Evolutionary conservation across 2,888 invertebrate species (phyloP).

Genomic region (Elmis aenea): DNA sequence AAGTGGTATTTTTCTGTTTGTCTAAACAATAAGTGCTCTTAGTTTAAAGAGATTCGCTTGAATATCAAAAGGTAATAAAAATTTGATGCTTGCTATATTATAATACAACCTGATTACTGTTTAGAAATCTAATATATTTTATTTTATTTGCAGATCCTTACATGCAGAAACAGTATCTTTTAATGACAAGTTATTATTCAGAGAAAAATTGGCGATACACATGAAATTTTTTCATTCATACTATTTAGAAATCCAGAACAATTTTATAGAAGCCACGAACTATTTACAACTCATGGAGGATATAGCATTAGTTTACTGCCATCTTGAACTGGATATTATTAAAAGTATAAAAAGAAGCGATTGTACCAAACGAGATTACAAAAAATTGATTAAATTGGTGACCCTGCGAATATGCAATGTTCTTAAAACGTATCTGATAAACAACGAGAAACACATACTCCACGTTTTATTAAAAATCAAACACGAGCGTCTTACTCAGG

Average conservation of each 20-base stretch:
- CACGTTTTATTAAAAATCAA: slow-evolving; percentile 32
- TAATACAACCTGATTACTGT: too few species aligned
- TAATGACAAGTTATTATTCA: slow-evolving; percentile 24
- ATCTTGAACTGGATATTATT: slow-evolving; percentile 26
- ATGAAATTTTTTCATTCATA: slow-evolving; percentile 28
- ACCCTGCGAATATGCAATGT: slow-evolving; percentile 23
- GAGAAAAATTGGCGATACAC: slow-evolving; percentile 24
- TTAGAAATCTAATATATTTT: slow-evolving; percentile 2
- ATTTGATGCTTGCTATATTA: too few species aligned
- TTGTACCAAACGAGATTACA: slow-evolving; percentile 13
- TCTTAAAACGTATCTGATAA: slow-evolving; percentile 26
- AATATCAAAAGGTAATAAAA: too few species aligned
- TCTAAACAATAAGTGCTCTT: too few species aligned
- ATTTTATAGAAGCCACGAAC: slow-evolving; percentile 19
- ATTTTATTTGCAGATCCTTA: slow-evolving; percentile 24
- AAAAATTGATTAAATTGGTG: slow-evolving; percentile 15
- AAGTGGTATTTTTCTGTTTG: slow-evolving; percentile 16
- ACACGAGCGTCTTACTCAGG: slow-evolving; percentile 6
- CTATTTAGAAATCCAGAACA: slow-evolving; percentile 20
- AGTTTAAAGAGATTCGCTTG: too few species aligned
- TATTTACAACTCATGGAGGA: slow-evolving; percentile 33
- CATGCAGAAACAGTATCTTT: slow-evolving; percentile 24
- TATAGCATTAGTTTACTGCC: slow-evolving; percentile 28
- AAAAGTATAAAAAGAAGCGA: slow-evolving; percentile 22
- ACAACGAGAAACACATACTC: slow-evolving; percentile 26